Conservation (phyloP, 2,113 vertebrate species). For the Bos javanicus region DNA sequence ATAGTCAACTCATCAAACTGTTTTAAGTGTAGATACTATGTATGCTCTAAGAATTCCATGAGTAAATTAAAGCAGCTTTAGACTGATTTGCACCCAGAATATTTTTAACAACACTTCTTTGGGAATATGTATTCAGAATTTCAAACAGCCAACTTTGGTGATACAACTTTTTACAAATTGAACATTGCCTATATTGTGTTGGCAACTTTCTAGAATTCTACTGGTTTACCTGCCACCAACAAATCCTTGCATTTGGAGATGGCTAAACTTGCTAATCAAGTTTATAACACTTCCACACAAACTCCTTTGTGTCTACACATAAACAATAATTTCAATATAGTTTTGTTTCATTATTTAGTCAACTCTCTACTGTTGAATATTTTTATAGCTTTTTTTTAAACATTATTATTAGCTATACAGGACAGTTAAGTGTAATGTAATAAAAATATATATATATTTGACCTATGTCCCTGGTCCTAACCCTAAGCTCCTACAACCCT, state of each 20-base stretch:
- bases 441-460: not conserved
- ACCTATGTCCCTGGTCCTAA: not conserved
- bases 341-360: not conserved
- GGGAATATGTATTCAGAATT: not conserved
- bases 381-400: not conserved
- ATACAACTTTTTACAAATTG: not conserved
- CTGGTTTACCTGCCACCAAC: not conserved
- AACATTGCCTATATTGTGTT: not conserved
- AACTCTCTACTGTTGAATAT: not conserved
- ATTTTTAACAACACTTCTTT: not conserved
- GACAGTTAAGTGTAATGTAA: not conserved
- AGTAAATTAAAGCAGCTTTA: not conserved
- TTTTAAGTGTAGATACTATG: not conserved
- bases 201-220: not conserved
- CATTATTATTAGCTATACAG: not conserved
- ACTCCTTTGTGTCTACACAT: not conserved
- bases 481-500: not conserved
- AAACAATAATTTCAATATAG: not conserved
- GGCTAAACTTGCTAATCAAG: not conserved
- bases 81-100: not conserved
- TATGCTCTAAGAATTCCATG: not conserved
- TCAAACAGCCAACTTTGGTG: conserved; percentile 1
- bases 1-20: not conserved
- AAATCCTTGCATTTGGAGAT: not conserved
- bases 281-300: not conserved